Percentiles rank a stretch among this genome's conserved stretches.
phyloP scores from a whole-genome alignment of 2,888 invertebrate genomes.

The Campoletis raptor region DNA sequence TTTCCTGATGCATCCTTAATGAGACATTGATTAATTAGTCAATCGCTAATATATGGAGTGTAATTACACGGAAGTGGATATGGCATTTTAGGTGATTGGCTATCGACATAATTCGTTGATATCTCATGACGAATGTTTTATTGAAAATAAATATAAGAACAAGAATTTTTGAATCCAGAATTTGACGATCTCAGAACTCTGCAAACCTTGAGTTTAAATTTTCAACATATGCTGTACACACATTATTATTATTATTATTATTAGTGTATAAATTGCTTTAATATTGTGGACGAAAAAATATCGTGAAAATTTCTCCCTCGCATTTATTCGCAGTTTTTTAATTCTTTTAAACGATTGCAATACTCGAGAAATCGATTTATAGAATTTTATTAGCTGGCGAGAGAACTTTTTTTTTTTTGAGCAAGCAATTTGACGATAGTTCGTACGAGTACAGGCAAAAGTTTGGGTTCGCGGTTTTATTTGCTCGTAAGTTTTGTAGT shows the following conservation, averaged over 20 bases:
- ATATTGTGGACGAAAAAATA: not conserved
- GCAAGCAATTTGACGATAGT: not conserved
- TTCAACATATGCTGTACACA: not conserved
- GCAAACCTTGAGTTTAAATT: not conserved
- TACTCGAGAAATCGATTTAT: not conserved
- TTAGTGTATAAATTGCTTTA: not conserved
- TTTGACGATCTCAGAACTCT: not conserved
- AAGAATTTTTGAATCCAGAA: not conserved
- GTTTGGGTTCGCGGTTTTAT: not conserved
- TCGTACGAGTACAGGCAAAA: not conserved
- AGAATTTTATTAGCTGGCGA: not conserved
- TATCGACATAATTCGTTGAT: not conserved
- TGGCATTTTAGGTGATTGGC: not conserved
- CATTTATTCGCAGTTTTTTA: not conserved
- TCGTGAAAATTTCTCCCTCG: not conserved
- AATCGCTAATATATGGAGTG: not conserved
- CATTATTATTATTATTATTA: not conserved
- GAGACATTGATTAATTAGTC: not conserved
- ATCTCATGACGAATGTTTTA: not conserved
- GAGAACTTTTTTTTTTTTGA: not conserved
- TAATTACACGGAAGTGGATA: not conserved
- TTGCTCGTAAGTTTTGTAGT: slow-evolving; percentile 1
- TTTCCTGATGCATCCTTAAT: not conserved
- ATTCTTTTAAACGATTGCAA: not conserved
- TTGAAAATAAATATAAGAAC: not conserved